Evolutionary conservation across 2,888 invertebrate genomes (phyloP), one percentile per base, ranked within the genome.

Genomic region (Ectemnius continuus): DNA sequence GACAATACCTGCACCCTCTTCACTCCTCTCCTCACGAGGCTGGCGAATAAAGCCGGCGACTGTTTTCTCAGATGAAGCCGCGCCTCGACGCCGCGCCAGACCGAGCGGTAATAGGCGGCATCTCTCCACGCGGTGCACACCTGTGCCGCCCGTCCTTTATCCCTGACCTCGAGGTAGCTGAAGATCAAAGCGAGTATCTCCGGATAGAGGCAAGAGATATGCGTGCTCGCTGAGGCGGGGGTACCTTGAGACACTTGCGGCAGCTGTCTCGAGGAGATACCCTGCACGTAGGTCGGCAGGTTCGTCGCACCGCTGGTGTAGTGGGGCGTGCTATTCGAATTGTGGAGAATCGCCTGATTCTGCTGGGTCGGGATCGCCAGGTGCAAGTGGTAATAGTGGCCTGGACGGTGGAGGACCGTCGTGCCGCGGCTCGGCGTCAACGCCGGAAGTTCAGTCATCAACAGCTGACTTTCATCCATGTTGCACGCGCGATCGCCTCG

Each of bases 31-130:
- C 95, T 94, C 59, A 97, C 96, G 75, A 98, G 92, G 76, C 97
- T 97, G 28, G 95, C 94, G 91, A 97, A 98, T 70, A 98, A 93
- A 83, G 95, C 95, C 14, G 96, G 95, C 76, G 96, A 95, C 76
- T 97, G 95, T 83, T 95, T 93, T 76, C 96, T 93, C 63, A 98
- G 93, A 90, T 98, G 98, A 78, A 98, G 91, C 84, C 96, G 96
- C 0, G 98, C 98, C 89, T 97, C 97, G 46, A 97, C 97, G 66
- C 97, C 97, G 83, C 97, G 94, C 98, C 98, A 98, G 20, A 98
- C 97, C 56, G 96, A 96, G 85, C 97, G 95, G 85, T 96, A 95
- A 91, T 98, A 98, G 45, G 97, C 96, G 60, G 98, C 98, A 88
- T 98, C 98, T 74, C 97, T 92, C 98, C 98, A 98, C 72, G 96